Base-by-base conservation (phyloP, 2,888 invertebrate genomes). In the Leptodirus hochenwartii region DNA sequence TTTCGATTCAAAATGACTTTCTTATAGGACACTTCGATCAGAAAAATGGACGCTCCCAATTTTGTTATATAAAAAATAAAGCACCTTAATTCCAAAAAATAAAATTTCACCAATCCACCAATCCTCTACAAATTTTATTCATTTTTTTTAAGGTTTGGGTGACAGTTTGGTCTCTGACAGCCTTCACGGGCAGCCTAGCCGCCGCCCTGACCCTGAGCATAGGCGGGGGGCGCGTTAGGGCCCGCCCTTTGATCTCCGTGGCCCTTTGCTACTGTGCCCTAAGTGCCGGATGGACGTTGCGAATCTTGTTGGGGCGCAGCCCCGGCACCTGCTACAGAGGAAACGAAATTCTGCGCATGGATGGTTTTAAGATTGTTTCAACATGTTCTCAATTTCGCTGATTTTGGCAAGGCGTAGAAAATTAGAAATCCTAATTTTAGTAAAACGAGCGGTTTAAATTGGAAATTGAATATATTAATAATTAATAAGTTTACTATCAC, bases 401-500 rank as follows among this genome's bases (percentile, higher is more conserved):
- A 85, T 61, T 93, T 93, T 56, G 81, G 82, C 35, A 79, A 81
- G 54, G 87, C 91, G 23, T 80, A n/a, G n/a, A n/a, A n/a, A n/a
- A n/a, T n/a, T n/a, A n/a, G n/a, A n/a, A n/a, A n/a, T n/a, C n/a
- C n/a, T n/a, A n/a, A n/a, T n/a, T n/a, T n/a, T n/a, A n/a, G n/a
- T n/a, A n/a, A n/a, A n/a, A n/a, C n/a, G n/a, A n/a, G n/a, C n/a
- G n/a, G n/a, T n/a, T n/a, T n/a, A n/a, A n/a, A n/a, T n/a, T n/a
- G n/a, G n/a, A n/a, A n/a, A n/a, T n/a, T n/a, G n/a, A n/a, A n/a
- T n/a, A n/a, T n/a, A n/a, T n/a, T n/a, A n/a, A n/a, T n/a, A n/a
- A n/a, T n/a, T n/a, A n/a, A n/a, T n/a, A n/a, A n/a, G n/a, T n/a
- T n/a, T n/a, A n/a, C n/a, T n/a, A n/a, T n/a, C n/a, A n/a, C n/a